A percentile compares a stretch with the other conserved stretches of the same genome.
These are phyloP conservation scores for Aromia moschata DNA, from an alignment of 2,888 invertebrate genomes.

Conservation along the genomic window DNA sequence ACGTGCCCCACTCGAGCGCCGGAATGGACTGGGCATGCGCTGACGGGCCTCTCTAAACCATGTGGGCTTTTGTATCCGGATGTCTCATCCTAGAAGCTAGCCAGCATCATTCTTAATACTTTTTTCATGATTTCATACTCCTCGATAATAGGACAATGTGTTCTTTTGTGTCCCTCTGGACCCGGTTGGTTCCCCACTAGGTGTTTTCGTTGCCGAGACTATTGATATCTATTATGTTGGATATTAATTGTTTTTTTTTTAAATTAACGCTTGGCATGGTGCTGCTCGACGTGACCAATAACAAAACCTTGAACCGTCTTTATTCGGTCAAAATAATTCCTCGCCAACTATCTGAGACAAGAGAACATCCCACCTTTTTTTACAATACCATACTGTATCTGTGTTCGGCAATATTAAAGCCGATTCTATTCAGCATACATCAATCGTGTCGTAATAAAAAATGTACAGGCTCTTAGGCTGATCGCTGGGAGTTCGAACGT, in stretches of 20 bases:
- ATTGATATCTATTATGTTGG: conserved; percentile 23
- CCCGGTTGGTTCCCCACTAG: not conserved
- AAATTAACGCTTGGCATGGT: conserved; percentile 6
- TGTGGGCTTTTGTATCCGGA: conserved; percentile 42
- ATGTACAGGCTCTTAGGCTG: no score
- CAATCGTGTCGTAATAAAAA: no score
- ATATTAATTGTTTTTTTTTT: conserved; percentile 18
- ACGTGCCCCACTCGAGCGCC: conserved; percentile 42
- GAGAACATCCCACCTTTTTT: conserved; percentile 9
- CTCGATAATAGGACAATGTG: conserved; percentile 6
- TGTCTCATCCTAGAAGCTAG: conserved; percentile 24
- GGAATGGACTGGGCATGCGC: conserved; percentile 44
- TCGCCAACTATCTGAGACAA: not conserved
- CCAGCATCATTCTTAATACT: conserved; percentile 15
- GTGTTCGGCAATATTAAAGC: not conserved
- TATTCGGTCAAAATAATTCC: conserved; percentile 18
- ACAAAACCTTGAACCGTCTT: conserved; percentile 20
- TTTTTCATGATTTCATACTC: conserved; percentile 22
- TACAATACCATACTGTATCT: conserved; percentile 3
- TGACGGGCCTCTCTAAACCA: conserved; percentile 31
- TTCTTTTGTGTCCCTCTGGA: conserved; percentile 1
- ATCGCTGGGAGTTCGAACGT: no score
- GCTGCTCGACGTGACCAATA: conserved; percentile 6
- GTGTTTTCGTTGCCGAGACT: conserved; percentile 2
- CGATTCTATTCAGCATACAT: not conserved